Conservation (phyloP, 2,888 invertebrate species). For the Eustalomyia histrio region DNA sequence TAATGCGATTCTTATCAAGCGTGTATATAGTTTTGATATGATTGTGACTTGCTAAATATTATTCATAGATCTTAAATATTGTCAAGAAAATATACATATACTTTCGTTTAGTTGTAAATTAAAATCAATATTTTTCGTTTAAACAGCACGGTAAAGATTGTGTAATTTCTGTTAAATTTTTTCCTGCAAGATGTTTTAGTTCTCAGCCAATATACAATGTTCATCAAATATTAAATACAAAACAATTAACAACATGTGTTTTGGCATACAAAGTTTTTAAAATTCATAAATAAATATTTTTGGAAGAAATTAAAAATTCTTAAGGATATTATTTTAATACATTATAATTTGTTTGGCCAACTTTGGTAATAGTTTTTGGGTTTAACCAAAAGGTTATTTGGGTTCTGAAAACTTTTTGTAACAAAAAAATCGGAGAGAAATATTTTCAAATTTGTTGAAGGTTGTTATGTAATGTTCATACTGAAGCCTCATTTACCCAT, state of each 20-base stretch:
- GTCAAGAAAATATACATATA: background rate
- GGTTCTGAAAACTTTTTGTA: too few species aligned
- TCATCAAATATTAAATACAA: constrained; percentile 43
- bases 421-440: too few species aligned
- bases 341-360: too few species aligned
- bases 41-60: background rate
- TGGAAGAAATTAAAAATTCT: background rate
- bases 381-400: too few species aligned
- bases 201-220: constrained; percentile 46
- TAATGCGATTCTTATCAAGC: constrained; percentile 40
- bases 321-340: too few species aligned
- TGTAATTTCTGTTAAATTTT: constrained; percentile 15
- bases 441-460: too few species aligned
- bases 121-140: constrained; percentile 51
- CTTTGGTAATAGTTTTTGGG: too few species aligned
- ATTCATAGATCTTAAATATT: background rate
- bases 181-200: constrained; percentile 41
- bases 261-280: constrained; percentile 8
- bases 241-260: constrained; percentile 33
- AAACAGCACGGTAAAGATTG: background rate
- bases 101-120: background rate
- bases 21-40: constrained; percentile 32
- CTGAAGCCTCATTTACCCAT: too few species aligned
- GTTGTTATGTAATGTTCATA: too few species aligned
- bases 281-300: background rate